Evolutionary conservation across 2,113 vertebrate species (phyloP).

Genomic region (Rhinopomastus cyanomelas): DNA sequence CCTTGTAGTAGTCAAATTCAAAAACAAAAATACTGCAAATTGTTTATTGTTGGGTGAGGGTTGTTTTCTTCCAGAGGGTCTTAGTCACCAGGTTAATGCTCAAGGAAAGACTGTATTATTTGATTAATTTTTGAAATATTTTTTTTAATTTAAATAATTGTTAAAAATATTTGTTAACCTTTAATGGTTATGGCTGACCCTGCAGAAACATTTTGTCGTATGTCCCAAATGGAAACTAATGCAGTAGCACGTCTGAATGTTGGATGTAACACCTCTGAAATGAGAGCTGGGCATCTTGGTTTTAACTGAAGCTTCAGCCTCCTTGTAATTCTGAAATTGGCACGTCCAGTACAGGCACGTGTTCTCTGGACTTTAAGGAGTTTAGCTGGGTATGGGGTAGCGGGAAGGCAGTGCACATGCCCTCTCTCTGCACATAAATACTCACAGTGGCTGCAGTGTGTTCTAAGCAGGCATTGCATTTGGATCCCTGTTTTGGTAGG

Average conservation of each 20-base stretch:
- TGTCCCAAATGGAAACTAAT: not conserved
- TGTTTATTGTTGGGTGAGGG: not conserved
- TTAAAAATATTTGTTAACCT: not conserved
- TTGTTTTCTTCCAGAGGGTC: not conserved
- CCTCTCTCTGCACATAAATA: fast-evolving
- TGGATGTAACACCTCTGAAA: not conserved
- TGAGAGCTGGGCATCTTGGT: not conserved
- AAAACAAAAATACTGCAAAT: not conserved
- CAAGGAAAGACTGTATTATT: not conserved
- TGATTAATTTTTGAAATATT: not conserved
- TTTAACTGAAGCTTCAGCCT: not conserved
- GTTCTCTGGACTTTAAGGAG: not conserved
- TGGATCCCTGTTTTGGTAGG: not conserved
- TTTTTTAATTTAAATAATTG: too few relatives aligned
- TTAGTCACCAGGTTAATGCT: not conserved
- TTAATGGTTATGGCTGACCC: not conserved
- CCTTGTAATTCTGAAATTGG: not conserved
- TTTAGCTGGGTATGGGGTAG: not conserved
- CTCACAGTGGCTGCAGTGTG: fast-evolving
- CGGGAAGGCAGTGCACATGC: fast-evolving
- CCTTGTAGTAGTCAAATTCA: not conserved
- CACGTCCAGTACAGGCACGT: fast-evolving
- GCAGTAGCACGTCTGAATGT: not conserved
- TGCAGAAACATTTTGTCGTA: not conserved
- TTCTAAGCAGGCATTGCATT: fast-evolving